Base-by-base conservation (phyloP, 2,888 invertebrate species). In the Amphiduros pacificus region DNA sequence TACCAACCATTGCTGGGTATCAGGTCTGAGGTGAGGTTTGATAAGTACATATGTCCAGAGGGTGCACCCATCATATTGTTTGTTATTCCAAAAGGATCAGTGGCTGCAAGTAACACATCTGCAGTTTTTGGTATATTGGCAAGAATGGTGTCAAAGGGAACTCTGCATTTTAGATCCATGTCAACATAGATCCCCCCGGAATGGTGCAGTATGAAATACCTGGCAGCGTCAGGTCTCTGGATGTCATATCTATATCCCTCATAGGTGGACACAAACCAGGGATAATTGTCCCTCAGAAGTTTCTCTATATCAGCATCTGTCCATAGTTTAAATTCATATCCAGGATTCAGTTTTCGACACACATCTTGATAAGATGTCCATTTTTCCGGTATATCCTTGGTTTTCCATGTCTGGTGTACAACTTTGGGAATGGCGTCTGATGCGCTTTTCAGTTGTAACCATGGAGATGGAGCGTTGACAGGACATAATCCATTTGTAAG, bases 121-220 rank as follows among this genome's bases (percentile, higher is more conserved):
- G 29, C 29, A 17, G n/a, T 5, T 5, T n/a, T 20, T 44, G 44
- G 5, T 9, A 22, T 22, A 17, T 44, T 44, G n/a, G n/a, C 22
- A 17, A 44, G n/a, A 11, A 55, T 55, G 11, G 6, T 20, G 2
- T 40, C 41, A 14, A 60, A 54, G 14, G 26, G 28, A 9, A 41
- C 44, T n/a, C 41, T 40, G 31, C 61, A 61, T 2, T 49, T 41
- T 11, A 62, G 32, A 48, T 68, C 68, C 26, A 68, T 36, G 50
- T 68, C 68, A 9, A 68, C 26, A 51, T 68, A 68, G n/a, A 68
- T 48, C 4, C 68, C 68, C 14, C 68, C 68, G 32, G 62, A 64
- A 24, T 60, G 64, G 50, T 64, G 62, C 3, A 68, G 58, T 5
- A 68, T 60, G 54, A 68, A 62, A 36, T 64, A 62, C 36, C 66